A percentile compares a stretch with the other conserved stretches of the same genome.
phyloP scores from a whole-genome alignment of 1,140 invertebrate genomes.

The Drosophila nikananu region DNA sequence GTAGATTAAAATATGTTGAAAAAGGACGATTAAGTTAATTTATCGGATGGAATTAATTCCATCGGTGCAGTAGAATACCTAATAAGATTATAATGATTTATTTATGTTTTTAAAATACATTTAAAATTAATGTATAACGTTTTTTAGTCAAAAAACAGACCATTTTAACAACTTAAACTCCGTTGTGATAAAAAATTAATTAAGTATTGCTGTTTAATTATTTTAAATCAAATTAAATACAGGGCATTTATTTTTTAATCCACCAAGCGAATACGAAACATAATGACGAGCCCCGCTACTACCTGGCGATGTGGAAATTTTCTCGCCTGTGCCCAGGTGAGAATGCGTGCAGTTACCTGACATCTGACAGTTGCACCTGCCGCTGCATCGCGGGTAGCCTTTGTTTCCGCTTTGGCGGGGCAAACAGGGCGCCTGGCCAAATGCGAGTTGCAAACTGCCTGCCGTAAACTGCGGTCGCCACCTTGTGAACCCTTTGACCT shows the following conservation, averaged over 20 bases:
- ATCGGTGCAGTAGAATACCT: too few species aligned
- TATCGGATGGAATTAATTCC: too few species aligned
- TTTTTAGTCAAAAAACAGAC: too few species aligned
- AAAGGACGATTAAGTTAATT: too few species aligned
- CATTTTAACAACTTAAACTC: too few species aligned
- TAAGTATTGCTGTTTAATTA: not conserved
- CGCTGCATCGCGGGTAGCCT: slow-evolving; percentile 11
- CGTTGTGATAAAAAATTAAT: too few species aligned
- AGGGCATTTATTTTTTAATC: not conserved
- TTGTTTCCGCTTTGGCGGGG: slow-evolving; percentile 12
- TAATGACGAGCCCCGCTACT: not conserved
- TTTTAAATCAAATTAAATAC: not conserved
- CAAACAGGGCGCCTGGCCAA: not conserved
- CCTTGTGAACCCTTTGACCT: not conserved
- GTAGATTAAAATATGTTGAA: too few species aligned
- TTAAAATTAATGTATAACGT: too few species aligned
- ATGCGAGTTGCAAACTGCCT: not conserved
- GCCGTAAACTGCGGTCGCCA: slow-evolving; percentile 36
- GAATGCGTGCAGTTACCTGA: not conserved
- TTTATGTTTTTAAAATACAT: too few species aligned
- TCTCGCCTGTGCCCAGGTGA: not conserved
- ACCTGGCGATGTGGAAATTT: not conserved
- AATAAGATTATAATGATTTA: too few species aligned
- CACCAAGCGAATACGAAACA: not conserved
- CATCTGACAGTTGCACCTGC: slow-evolving; percentile 12